Evolutionary conservation across 1,140 invertebrate species (phyloP).

Genomic region (Choristoneura fumiferana): DNA sequence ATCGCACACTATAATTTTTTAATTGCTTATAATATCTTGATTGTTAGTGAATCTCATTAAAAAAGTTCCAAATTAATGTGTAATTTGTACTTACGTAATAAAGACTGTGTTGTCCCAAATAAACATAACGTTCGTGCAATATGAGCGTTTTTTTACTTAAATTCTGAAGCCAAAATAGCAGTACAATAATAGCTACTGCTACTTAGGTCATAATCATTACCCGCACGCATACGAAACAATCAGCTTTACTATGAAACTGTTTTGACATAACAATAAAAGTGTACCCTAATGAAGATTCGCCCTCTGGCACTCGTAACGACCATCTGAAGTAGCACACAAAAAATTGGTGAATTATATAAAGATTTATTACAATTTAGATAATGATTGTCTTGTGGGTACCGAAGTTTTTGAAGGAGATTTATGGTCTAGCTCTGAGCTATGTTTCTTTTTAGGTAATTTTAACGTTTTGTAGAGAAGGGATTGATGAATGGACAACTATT

Average conservation of each 20-base stretch:
- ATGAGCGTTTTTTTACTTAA: too few relatives aligned
- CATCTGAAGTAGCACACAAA: slow-evolving; percentile 70
- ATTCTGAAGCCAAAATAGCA: not conserved
- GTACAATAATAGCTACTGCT: slow-evolving; percentile 4
- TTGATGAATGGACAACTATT: slow-evolving; percentile 7
- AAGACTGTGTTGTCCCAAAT: too few relatives aligned
- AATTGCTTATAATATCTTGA: too few relatives aligned
- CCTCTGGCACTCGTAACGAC: slow-evolving; percentile 63
- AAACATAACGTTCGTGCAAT: too few relatives aligned
- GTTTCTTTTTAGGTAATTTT: slow-evolving; percentile 31
- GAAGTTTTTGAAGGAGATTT: slow-evolving; percentile 59
- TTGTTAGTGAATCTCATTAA: too few relatives aligned
- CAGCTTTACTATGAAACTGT: not conserved
- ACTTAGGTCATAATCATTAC: slow-evolving; percentile 16
- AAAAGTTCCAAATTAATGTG: too few relatives aligned
- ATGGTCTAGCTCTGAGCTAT: slow-evolving; percentile 55
- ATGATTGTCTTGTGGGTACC: slow-evolving; percentile 55
- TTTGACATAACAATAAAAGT: slow-evolving; percentile 41
- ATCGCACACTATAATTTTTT: too few relatives aligned
- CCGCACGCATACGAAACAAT: slow-evolving; percentile 9
- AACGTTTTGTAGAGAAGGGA: slow-evolving; percentile 24
- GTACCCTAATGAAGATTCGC: slow-evolving; percentile 65
- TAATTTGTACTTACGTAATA: too few relatives aligned
- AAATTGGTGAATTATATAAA: slow-evolving; percentile 62
- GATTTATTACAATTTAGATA: slow-evolving; percentile 68